Evolutionary conservation across 2,888 invertebrate species (phyloP).

Genomic region (Galerucella nymphaeae): DNA sequence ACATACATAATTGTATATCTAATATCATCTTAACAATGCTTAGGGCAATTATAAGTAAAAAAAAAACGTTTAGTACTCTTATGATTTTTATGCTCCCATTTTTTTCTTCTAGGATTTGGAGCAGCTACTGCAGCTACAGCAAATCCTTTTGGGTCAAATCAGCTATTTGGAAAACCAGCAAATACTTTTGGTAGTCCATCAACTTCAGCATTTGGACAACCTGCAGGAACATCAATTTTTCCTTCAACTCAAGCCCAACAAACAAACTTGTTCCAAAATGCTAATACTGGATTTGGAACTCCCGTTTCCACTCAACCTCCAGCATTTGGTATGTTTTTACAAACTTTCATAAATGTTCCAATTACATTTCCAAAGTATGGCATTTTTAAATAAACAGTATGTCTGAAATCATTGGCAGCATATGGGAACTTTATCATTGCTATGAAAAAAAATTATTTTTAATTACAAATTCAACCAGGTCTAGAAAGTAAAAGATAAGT

Average conservation of each 20-base stretch:
- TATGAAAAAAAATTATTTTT: too few relatives aligned
- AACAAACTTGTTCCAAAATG: slow-evolving; percentile 73
- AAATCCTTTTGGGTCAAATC: slow-evolving; percentile 60
- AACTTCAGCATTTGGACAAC: slow-evolving; percentile 77
- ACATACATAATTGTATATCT: neutral
- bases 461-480: too few relatives aligned
- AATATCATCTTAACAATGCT: neutral
- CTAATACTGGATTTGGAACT: slow-evolving; percentile 75
- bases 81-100: neutral
- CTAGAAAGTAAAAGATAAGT: too few relatives aligned
- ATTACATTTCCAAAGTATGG: too few relatives aligned
- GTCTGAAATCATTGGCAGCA: too few relatives aligned
- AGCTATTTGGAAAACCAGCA: slow-evolving; percentile 67
- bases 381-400: too few relatives aligned
- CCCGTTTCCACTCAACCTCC: slow-evolving; percentile 67
- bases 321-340: slow-evolving; percentile 54
- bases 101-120: slow-evolving; percentile 50
- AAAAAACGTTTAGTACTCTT: neutral
- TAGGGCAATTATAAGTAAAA: neutral
- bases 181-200: slow-evolving; percentile 73
- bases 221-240: slow-evolving; percentile 66
- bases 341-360: too few relatives aligned
- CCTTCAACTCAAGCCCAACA: slow-evolving; percentile 67
- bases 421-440: too few relatives aligned
- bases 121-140: slow-evolving; percentile 48